Percentiles rank a stretch among this genome's conserved stretches.
Evolutionary conservation across 1,140 invertebrate genomes (phyloP).

Genomic region (Cherax quadricarinatus): DNA sequence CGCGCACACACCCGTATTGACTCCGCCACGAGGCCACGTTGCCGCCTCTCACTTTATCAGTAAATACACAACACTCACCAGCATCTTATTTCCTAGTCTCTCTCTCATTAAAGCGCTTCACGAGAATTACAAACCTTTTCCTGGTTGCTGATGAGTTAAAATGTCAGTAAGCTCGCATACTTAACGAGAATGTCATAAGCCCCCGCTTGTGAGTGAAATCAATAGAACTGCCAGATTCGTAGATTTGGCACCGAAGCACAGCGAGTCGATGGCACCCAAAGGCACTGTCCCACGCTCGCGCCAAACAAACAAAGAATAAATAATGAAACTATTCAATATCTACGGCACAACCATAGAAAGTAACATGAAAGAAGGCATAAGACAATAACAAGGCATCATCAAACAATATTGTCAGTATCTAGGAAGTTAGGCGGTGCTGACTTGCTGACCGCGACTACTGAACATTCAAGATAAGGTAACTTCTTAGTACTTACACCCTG

Average conservation of each 20-base stretch:
- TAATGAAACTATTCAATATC: conserved; percentile 57
- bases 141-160: too few relatives aligned
- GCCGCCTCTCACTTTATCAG: conserved; percentile 32
- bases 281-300: conserved; percentile 67
- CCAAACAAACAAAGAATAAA: conserved; percentile 70
- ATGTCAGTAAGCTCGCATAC: not conserved
- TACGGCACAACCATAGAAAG: conserved; percentile 18
- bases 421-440: not conserved
- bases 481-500: not conserved
- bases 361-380: conserved; percentile 11
- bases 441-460: not conserved
- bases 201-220: conserved; percentile 51
- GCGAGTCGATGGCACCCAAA: conserved; percentile 68
- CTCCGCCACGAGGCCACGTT: conserved; percentile 57
- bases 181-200: not conserved
- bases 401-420: not conserved
- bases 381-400: not conserved
- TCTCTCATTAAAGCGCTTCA: not conserved
- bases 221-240: conserved; percentile 42
- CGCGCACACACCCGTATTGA: conserved; percentile 70
- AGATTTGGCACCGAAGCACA: conserved; percentile 44
- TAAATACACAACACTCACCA: conserved; percentile 43
- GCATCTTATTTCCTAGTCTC: not conserved
- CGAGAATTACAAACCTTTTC: not conserved
- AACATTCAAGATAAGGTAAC: not conserved